A percentile compares a stretch with the other conserved stretches of the same genome.
Evolutionary conservation across 2,113 vertebrate species (phyloP).

Genomic region (Melanerpes aurifrons): DNA sequence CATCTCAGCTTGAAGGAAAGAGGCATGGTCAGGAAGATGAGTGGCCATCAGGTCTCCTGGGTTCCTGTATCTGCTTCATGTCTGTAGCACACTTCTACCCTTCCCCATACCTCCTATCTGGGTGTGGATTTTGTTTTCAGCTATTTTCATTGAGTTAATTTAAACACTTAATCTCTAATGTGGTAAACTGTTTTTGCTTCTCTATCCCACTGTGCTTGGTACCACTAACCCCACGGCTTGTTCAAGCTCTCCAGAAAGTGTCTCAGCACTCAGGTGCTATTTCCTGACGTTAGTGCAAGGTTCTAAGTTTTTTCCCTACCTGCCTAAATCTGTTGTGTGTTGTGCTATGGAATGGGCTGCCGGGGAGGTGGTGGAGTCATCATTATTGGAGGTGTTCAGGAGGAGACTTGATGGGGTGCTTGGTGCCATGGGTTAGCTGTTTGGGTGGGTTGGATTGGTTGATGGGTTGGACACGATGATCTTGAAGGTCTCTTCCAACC

Average conservation of each 20-base stretch:
- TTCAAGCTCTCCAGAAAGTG: not conserved
- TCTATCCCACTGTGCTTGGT: not conserved
- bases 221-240: not conserved
- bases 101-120: not conserved
- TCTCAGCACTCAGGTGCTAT: not conserved
- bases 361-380: too few relatives aligned
- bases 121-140: not conserved
- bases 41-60: not conserved
- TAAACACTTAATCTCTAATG: not conserved
- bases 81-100: not conserved
- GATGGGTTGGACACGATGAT: too few relatives aligned
- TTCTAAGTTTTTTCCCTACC: not conserved
- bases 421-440: too few relatives aligned
- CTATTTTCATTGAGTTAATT: not conserved
- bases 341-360: too few relatives aligned
- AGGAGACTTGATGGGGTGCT: too few relatives aligned
- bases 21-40: rapidly evolving
- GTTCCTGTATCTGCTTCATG: not conserved
- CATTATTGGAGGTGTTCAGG: too few relatives aligned
- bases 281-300: not conserved
- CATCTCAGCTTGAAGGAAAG: not conserved
- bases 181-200: not conserved
- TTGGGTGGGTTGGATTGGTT: too few relatives aligned
- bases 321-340: not conserved
- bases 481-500: too few relatives aligned